These are phyloP conservation scores for Scaptomyza graminum DNA, from an alignment of 1,140 invertebrate species.

Conservation along the genomic window DNA sequence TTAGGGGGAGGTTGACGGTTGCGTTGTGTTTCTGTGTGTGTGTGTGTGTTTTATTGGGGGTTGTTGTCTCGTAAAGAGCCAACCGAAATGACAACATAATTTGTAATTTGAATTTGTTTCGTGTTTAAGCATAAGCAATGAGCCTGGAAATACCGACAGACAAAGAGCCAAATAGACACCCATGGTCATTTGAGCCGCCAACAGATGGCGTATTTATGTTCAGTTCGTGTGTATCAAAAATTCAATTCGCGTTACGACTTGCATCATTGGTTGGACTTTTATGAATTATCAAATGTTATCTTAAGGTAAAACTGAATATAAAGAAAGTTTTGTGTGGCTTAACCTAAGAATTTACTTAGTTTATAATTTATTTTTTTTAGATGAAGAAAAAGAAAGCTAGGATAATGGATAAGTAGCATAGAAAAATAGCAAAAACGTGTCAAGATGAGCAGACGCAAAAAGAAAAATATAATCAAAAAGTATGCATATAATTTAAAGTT, in stretches of 20 bases:
- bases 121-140: conserved; percentile 80
- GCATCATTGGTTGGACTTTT: background rate
- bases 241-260: conserved; percentile 21
- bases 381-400: background rate
- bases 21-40: background rate
- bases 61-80: conserved; percentile 57
- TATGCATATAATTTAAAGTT: too few species aligned
- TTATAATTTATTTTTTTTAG: background rate
- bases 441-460: too few species aligned
- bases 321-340: background rate
- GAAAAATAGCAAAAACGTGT: too few species aligned
- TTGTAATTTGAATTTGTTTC: conserved; percentile 83
- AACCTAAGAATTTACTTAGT: background rate
- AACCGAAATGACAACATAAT: conserved; percentile 77
- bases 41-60: conserved; percentile 4
- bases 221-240: conserved; percentile 20
- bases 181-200: conserved; percentile 1
- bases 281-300: conserved; percentile 3
- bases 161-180: background rate
- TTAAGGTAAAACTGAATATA: background rate
- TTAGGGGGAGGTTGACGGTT: background rate
- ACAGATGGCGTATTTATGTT: conserved; percentile 10
- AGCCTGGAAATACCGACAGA: conserved; percentile 31
- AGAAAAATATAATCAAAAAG: too few species aligned
- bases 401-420: too few species aligned